phyloP scores from a whole-genome alignment of 1,140 invertebrate genomes.

The Episyrphus balteatus region DNA sequence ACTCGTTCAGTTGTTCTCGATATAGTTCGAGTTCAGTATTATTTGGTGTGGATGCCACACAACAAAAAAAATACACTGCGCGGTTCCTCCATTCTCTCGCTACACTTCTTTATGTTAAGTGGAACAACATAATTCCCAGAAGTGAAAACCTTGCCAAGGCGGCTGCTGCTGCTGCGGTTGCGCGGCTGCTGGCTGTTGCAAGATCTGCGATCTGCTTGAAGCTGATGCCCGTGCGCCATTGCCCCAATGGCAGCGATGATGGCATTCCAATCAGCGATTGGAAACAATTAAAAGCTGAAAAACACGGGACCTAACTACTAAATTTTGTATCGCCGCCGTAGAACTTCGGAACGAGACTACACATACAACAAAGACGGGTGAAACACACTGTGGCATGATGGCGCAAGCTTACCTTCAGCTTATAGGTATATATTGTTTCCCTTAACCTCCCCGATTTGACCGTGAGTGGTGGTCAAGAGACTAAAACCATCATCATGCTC shows the following conservation, averaged over 20 bases:
- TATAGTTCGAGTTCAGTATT: too few species aligned
- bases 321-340: too few species aligned
- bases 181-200: conserved; percentile 15
- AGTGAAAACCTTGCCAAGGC: conserved; percentile 21
- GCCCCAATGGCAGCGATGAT: background rate
- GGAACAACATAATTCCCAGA: conserved; percentile 37
- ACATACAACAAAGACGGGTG: too few species aligned
- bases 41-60: too few species aligned
- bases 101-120: conserved; percentile 36
- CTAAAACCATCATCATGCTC: too few species aligned
- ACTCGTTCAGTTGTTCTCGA: conserved; percentile 22
- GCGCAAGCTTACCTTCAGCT: too few species aligned
- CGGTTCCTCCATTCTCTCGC: conserved; percentile 5
- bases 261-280: conserved; percentile 16
- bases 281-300: conserved; percentile 36
- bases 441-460: too few species aligned
- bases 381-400: too few species aligned
- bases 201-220: conserved; percentile 10
- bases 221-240: too few species aligned
- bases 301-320: conserved; percentile 20
- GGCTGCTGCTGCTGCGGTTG: background rate
- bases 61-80: background rate
- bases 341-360: too few species aligned
- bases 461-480: too few species aligned
- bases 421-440: too few species aligned